Evolutionary conservation across 2,888 invertebrate species (phyloP).

Genomic region (Polia nebulosa): DNA sequence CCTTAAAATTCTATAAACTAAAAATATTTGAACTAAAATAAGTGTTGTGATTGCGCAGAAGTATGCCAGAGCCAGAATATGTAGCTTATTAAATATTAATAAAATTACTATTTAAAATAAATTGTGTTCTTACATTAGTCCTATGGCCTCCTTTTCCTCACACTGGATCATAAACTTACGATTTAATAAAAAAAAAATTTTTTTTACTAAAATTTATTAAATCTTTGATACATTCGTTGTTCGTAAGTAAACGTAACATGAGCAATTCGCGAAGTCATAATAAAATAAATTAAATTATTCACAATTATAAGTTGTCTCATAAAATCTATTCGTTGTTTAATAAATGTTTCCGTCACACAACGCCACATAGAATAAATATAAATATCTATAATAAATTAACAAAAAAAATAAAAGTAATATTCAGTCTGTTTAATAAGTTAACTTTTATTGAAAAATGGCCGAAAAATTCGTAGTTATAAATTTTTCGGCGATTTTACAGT

Average conservation of each 20-base stretch:
- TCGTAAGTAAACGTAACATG: slow-evolving; percentile 67
- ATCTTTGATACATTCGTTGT: slow-evolving; percentile 77
- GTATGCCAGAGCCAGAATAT: slow-evolving; percentile 40
- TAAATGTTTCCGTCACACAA: slow-evolving; percentile 57
- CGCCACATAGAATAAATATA: slow-evolving; percentile 69
- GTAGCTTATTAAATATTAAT: slow-evolving; percentile 59
- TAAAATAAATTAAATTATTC: slow-evolving; percentile 66
- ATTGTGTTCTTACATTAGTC: background rate
- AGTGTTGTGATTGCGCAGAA: slow-evolving; percentile 46
- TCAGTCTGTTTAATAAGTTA: slow-evolving; percentile 81
- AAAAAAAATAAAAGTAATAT: slow-evolving; percentile 75
- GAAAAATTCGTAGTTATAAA: slow-evolving; percentile 72
- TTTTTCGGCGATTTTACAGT: slow-evolving; percentile 85
- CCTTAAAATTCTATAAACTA: background rate
- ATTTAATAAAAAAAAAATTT: slow-evolving; percentile 21
- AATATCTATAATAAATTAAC: slow-evolving; percentile 83
- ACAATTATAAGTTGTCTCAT: slow-evolving; percentile 57
- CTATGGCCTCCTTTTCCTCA: background rate
- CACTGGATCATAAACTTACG: too few species aligned
- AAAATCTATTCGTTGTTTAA: slow-evolving; percentile 46
- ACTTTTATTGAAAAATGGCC: slow-evolving; percentile 82
- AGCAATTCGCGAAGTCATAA: slow-evolving; percentile 59
- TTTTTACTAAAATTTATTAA: slow-evolving; percentile 69
- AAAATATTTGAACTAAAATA: slow-evolving; percentile 11
- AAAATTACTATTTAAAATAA: slow-evolving; percentile 53